Evolutionary conservation across 2,888 invertebrate genomes (phyloP).

Genomic region (Plutella xylostella): DNA sequence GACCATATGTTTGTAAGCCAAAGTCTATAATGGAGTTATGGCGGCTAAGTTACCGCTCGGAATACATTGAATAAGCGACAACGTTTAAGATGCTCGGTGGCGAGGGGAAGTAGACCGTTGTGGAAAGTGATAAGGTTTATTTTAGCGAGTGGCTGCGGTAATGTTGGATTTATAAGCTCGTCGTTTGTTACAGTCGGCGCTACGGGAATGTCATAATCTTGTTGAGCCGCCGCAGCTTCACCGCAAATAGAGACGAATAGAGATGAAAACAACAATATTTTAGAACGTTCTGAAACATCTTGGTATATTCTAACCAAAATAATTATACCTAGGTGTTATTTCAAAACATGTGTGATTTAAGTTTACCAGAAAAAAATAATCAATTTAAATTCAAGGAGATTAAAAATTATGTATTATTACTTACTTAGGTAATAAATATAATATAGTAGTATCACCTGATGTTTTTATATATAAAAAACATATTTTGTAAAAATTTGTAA

Average conservation of each 20-base stretch:
- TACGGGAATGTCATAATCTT: slow-evolving; percentile 64
- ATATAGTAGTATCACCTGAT: too few species aligned
- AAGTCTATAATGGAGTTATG: slow-evolving; percentile 56
- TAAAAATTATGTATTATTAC: too few species aligned
- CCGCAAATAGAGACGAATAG: slow-evolving; percentile 43
- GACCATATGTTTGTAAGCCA: slow-evolving; percentile 55
- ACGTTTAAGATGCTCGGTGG: slow-evolving; percentile 32
- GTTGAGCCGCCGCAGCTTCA: slow-evolving; percentile 58
- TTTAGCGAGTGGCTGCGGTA: slow-evolving; percentile 25
- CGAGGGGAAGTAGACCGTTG: slow-evolving; percentile 31
- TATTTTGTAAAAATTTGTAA: too few species aligned
- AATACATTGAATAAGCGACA: slow-evolving; percentile 61
- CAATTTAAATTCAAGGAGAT: too few species aligned
- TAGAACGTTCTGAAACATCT: too few species aligned
- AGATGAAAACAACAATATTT: slow-evolving; percentile 29
- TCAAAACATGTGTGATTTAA: too few species aligned
- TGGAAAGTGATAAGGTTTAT: slow-evolving; percentile 31
- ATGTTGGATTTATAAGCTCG: slow-evolving; percentile 50
- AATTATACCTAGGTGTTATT: not conserved
- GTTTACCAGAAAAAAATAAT: too few species aligned
- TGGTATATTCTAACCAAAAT: too few species aligned
- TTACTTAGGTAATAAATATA: too few species aligned
- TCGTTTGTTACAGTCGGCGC: slow-evolving; percentile 40
- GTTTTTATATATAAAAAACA: too few species aligned
- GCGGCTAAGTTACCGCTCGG: slow-evolving; percentile 57